Base-by-base conservation (phyloP, 1,140 invertebrate genomes). In the Paraescarpia echinospica region DNA sequence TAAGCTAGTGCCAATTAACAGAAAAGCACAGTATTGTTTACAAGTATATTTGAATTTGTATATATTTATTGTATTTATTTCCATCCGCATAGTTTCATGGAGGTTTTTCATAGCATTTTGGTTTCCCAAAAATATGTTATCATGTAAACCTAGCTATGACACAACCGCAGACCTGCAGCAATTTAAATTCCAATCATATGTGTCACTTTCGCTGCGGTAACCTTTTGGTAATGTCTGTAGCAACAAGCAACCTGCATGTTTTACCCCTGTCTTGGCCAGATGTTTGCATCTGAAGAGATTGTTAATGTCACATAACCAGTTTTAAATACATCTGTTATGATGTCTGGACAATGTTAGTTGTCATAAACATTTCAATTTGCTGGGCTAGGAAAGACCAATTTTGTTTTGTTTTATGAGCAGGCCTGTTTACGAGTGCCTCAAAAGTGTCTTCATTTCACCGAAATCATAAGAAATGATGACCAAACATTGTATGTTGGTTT, bases 21-120 rank as follows among this genome's bases (percentile, higher is more conserved):
- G 59, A 31, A 77, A 2, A 77, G 59, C 27, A 4, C 22, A 77
- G 27, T 77, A 31, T 41, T 77, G 27, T 77, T 18, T 77, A 77
- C 59, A 77, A 4, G 27, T 77, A 77, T 77, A 77, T 27, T 77
- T 77, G 14, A 77, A 77, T 77, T 77, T 27, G 59, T 77, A 77
- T 77, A 77, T 77, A 77, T 77, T 77, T 77, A 77, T 77, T 77
- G 59, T 77, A 77, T 77, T 77, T 77, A 77, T 77, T 77, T 77
- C 59, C 59, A 18, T 77, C 59, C 27, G 22, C 27, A 18, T 51
- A 77, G 27, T 77, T 27, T 27, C 59, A 4, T 77, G 59, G 59
- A 27, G 59, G 59, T 77, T 77, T 77, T 77, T 27, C 12, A 41
- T 12, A 41, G 41, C 12, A 41, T 41, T 77, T 77, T 77, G 22